Conservation (phyloP, 2,888 invertebrate genomes). For the Athrips mouffetella region DNA sequence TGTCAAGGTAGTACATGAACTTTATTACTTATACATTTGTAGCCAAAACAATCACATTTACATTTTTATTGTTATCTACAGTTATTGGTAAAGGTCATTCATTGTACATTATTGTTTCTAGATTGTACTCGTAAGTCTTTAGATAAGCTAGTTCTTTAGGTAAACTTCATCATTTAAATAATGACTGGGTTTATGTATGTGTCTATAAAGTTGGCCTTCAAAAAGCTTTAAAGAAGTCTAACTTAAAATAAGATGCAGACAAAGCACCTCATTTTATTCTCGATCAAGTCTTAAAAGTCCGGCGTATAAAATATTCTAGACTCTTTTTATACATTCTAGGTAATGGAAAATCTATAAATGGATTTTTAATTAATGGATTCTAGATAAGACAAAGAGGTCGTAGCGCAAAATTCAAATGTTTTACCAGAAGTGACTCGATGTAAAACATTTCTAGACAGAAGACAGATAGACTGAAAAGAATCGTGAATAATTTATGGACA, state of each 20-base stretch:
- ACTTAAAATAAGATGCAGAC: background rate
- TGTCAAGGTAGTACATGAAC: no score
- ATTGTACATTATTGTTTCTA: constrained; percentile 12
- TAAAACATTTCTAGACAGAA: no score
- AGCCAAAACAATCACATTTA: no score
- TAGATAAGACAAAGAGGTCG: constrained; percentile 7
- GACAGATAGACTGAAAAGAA: constrained; percentile 4
- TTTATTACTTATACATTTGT: no score
- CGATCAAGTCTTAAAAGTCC: no score
- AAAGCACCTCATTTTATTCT: background rate
- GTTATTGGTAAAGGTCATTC: constrained; percentile 1
- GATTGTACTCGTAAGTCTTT: no score
- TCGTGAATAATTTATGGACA: constrained; percentile 13
- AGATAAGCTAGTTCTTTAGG: no score
- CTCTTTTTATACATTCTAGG: background rate
- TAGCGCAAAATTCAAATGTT: constrained; percentile 4
- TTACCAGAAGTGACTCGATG: background rate
- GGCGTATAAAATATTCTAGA: background rate
- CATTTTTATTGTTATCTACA: no score
- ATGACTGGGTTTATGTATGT: no score
- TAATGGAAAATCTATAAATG: constrained; percentile 8
- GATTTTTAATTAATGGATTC: constrained; percentile 12
- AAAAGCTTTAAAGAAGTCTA: background rate
- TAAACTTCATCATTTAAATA: no score
- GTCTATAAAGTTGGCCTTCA: background rate